Evolutionary conservation across 2,113 vertebrate species (phyloP).

Genomic region (Anoplopoma fimbria): DNA sequence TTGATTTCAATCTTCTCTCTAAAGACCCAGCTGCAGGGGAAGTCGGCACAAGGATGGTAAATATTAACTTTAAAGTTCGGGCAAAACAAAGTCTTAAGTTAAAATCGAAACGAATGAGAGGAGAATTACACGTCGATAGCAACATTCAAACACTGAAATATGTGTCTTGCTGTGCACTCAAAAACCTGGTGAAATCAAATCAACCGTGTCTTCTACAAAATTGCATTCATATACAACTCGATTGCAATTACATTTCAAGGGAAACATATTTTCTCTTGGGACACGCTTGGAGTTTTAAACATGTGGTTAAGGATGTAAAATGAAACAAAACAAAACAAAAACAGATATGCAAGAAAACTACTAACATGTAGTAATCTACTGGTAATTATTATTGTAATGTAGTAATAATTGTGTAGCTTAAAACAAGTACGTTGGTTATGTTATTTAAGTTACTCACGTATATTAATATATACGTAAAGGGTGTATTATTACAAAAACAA

Average conservation of each 20-base stretch:
- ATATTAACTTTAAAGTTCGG: constrained; percentile 13
- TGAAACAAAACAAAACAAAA: background rate
- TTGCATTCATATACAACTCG: too few species aligned
- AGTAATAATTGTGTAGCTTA: background rate
- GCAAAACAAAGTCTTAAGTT: background rate
- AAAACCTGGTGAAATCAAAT: background rate
- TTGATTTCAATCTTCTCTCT: constrained; percentile 34
- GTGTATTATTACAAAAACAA: background rate
- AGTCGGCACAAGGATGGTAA: constrained; percentile 16
- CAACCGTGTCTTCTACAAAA: too few species aligned
- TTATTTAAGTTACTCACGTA: background rate
- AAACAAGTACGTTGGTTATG: background rate
- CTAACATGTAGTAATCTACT: background rate
- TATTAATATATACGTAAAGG: too few species aligned
- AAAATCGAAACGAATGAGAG: background rate
- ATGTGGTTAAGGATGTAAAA: too few species aligned
- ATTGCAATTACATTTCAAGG: too few species aligned
- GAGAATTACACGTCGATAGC: background rate
- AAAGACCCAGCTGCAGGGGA: background rate
- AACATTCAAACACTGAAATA: background rate
- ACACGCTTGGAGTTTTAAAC: too few species aligned
- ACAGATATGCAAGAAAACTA: background rate
- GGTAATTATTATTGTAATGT: too few species aligned
- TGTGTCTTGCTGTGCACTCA: background rate
- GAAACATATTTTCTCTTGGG: too few species aligned